Conservation (phyloP, 2,888 invertebrate genomes). For the Phanerotoma sp. region DNA sequence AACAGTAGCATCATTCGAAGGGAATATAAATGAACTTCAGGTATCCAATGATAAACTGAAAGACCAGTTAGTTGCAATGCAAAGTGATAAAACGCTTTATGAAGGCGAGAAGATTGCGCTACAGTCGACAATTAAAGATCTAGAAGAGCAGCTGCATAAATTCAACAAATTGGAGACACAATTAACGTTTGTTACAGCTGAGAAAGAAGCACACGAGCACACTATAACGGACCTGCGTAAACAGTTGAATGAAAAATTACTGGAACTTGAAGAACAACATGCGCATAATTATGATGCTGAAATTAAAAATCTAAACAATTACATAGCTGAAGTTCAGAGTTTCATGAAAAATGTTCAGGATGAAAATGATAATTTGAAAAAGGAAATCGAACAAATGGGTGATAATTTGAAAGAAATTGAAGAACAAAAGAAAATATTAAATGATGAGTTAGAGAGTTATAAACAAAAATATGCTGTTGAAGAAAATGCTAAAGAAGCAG, state of each 20-base stretch:
- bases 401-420: background rate
- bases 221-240: slow-evolving; percentile 18
- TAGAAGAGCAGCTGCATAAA: background rate
- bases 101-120: slow-evolving; percentile 20
- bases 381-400: background rate
- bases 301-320: slow-evolving; percentile 20
- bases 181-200: background rate
- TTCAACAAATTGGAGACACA: slow-evolving; percentile 10
- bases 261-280: slow-evolving; percentile 21
- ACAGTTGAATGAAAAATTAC: slow-evolving; percentile 15
- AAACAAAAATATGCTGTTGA: slow-evolving; percentile 1
- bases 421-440: background rate
- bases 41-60: slow-evolving; percentile 27
- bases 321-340: slow-evolving; percentile 13
- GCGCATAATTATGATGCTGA: slow-evolving; percentile 15
- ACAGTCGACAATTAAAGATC: slow-evolving; percentile 15
- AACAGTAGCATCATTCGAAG: background rate
- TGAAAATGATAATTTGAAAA: slow-evolving; percentile 9
- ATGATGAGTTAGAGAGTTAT: background rate
- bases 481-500: slow-evolving; percentile 9
- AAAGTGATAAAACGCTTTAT: slow-evolving; percentile 19
- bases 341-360: slow-evolving; percentile 17
- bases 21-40: slow-evolving; percentile 21
- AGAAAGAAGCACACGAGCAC: slow-evolving; percentile 13
- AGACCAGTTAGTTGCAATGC: slow-evolving; percentile 17